phyloP scores from a whole-genome alignment of 2,113 vertebrate species.

The Bufo bufo region DNA sequence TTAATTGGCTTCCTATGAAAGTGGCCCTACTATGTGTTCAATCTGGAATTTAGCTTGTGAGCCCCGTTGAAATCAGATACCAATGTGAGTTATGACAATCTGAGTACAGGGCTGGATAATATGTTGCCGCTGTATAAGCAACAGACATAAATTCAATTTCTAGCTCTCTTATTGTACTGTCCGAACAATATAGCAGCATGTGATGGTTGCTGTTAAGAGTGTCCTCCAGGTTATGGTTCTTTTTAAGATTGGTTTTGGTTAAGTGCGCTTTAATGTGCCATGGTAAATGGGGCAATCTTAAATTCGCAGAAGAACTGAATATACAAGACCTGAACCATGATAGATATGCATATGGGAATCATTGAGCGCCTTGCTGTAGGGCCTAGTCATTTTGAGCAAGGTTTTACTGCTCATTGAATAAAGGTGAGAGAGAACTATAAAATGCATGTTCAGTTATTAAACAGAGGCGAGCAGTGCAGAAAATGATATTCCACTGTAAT shows the following conservation, averaged over 20 bases:
- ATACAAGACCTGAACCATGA: background rate
- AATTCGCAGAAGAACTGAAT: background rate
- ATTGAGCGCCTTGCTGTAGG: background rate
- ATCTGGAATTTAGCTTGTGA: too few species aligned
- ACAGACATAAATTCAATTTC: too few species aligned
- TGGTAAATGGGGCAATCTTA: background rate
- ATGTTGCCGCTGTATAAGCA: background rate
- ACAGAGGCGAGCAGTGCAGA: slow-evolving; percentile 6
- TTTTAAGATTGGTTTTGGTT: background rate
- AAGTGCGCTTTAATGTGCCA: background rate
- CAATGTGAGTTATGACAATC: too few species aligned
- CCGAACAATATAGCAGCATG: background rate
- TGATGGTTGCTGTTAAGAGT: background rate
- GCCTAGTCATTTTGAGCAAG: slow-evolving; percentile 10
- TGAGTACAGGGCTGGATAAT: too few species aligned
- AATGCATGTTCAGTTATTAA: slow-evolving; percentile 36
- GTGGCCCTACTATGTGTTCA: too few species aligned
- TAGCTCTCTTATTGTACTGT: background rate
- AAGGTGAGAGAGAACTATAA: slow-evolving; percentile 28
- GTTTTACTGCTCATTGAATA: slow-evolving; percentile 33
- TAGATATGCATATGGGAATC: background rate
- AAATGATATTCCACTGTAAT: slow-evolving; percentile 26
- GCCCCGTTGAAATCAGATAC: too few species aligned
- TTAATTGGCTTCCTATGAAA: too few species aligned
- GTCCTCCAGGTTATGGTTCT: background rate